These are phyloP conservation scores for Prionace glauca DNA, from an alignment of 2,797 vertebrate species.

Conservation along the genomic window DNA sequence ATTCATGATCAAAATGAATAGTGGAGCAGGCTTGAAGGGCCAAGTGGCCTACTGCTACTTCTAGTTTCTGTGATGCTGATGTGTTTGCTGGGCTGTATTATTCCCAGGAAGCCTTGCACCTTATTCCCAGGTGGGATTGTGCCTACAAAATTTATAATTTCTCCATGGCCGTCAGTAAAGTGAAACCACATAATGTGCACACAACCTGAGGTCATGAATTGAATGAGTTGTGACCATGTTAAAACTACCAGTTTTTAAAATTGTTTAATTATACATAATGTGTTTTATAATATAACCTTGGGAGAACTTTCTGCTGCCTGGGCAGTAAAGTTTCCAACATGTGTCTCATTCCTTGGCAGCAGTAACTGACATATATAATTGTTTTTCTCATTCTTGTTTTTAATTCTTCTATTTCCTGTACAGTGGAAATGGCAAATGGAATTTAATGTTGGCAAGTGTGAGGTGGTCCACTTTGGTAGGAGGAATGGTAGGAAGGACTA, in stretches of 20 bases:
- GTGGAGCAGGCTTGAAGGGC: no score
- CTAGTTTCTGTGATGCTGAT: not conserved
- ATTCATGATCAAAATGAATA: no score
- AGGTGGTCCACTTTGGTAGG: no score
- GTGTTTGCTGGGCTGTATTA: not conserved
- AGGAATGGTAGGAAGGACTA: no score
- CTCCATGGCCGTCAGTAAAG: not conserved
- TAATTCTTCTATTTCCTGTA: not conserved
- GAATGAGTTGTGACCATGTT: not conserved
- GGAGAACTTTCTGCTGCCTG: not conserved
- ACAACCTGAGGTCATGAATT: not conserved
- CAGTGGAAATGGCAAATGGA: no score
- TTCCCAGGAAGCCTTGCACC: no score
- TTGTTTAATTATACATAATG: no score
- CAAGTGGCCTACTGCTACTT: no score
- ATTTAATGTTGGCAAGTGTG: no score
- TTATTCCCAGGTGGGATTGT: not conserved
- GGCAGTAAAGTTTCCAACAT: not conserved
- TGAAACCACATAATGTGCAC: not conserved
- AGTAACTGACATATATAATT: not conserved
- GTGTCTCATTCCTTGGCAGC: not conserved
- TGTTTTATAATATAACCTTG: not conserved
- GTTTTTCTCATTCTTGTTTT: not conserved
- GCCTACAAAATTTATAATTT: not conserved
- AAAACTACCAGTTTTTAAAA: not conserved